These are phyloP conservation scores for Zaprionus bogoriensis DNA, from an alignment of 2,888 invertebrate species.

Conservation along the genomic window DNA sequence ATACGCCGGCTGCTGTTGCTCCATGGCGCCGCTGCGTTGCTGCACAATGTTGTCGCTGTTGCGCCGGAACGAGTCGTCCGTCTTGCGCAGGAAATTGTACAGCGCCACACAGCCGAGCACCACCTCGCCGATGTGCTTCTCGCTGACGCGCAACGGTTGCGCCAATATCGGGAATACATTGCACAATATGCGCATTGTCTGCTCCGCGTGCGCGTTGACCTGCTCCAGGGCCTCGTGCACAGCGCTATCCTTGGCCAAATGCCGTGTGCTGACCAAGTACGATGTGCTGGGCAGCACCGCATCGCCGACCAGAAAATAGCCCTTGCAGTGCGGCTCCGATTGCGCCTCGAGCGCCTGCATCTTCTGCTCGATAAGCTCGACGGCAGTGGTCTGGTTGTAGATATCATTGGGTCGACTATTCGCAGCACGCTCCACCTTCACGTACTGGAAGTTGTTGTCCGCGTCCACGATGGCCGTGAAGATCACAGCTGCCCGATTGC, in stretches of 20 bases:
- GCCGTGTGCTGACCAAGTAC: slow-evolving; percentile 75
- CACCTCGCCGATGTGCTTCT: slow-evolving; percentile 79
- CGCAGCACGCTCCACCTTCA: slow-evolving; percentile 77
- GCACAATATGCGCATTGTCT: slow-evolving; percentile 78
- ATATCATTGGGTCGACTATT: slow-evolving; percentile 71
- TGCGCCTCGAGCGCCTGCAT: slow-evolving; percentile 53
- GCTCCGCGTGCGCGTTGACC: slow-evolving; percentile 65
- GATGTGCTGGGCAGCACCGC: slow-evolving; percentile 74
- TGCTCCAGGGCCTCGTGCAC: slow-evolving; percentile 64
- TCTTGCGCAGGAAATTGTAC: slow-evolving; percentile 81
- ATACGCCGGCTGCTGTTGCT: slow-evolving; percentile 61
- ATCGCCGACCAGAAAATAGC: slow-evolving; percentile 77
- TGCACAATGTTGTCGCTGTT: slow-evolving; percentile 73
- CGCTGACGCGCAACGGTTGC: slow-evolving; percentile 78
- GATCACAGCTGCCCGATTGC: slow-evolving; percentile 72
- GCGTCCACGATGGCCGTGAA: slow-evolving; percentile 80
- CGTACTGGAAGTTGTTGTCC: slow-evolving; percentile 79
- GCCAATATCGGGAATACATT: slow-evolving; percentile 81
- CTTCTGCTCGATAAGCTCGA: slow-evolving; percentile 70
- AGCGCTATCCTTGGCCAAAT: slow-evolving; percentile 54
- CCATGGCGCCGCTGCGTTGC: slow-evolving; percentile 44
- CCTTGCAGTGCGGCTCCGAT: slow-evolving; percentile 37
- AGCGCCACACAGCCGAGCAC: slow-evolving; percentile 80
- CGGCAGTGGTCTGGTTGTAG: slow-evolving; percentile 78
- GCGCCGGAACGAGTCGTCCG: slow-evolving; percentile 76